A percentile compares a stretch with the other conserved stretches of the same genome.
Evolutionary conservation across 2,888 invertebrate genomes (phyloP).

Genomic region (Lasioglossum morio): DNA sequence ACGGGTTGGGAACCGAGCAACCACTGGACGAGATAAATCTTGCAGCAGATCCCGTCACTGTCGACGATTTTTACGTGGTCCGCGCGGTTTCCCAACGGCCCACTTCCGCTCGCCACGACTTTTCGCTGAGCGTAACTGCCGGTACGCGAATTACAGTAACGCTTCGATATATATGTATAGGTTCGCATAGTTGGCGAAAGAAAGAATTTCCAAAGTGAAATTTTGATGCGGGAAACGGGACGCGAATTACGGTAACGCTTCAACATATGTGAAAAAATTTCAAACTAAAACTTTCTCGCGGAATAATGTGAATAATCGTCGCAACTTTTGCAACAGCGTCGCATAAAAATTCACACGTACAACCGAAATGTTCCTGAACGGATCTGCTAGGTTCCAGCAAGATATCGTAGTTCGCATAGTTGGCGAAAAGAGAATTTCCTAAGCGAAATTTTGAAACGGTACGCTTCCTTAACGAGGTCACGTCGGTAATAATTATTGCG

Average conservation of each 20-base stretch:
- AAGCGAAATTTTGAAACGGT: neutral
- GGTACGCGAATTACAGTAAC: neutral
- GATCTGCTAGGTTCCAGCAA: neutral
- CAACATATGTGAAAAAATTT: neutral
- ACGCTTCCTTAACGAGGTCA: neutral
- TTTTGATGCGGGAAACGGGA: neutral
- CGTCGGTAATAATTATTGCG: neutral
- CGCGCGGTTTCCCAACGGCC: conserved; percentile 10
- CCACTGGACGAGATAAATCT: conserved; percentile 43
- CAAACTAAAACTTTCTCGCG: too few species aligned
- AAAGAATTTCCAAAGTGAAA: too few species aligned
- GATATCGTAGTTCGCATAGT: neutral
- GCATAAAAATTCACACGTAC: too few species aligned
- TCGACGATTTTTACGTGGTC: conserved; percentile 7
- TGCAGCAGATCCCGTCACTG: conserved; percentile 33
- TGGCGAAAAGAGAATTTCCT: neutral
- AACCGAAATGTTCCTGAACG: neutral
- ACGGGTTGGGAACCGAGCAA: neutral
- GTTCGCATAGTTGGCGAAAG: too few species aligned
- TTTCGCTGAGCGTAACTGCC: neutral
- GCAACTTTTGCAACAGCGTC: too few species aligned
- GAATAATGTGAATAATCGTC: too few species aligned
- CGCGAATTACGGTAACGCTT: neutral
- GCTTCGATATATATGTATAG: neutral
- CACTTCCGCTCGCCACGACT: neutral